These are phyloP conservation scores for Leucoraja erinaceus DNA, from an alignment of 2,113 vertebrate genomes.

Conservation along the genomic window DNA sequence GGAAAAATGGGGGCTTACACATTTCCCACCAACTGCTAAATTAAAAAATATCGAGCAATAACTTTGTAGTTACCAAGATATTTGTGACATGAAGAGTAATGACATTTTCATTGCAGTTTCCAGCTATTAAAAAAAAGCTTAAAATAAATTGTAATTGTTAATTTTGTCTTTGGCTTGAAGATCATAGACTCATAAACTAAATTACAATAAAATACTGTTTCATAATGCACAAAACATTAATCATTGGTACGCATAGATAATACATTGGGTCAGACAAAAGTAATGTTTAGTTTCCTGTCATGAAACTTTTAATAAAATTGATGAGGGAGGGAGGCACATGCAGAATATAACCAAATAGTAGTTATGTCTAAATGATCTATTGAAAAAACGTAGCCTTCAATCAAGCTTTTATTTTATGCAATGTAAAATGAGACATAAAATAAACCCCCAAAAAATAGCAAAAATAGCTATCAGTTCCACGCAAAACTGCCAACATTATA, in stretches of 20 bases:
- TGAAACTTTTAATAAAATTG: slow-evolving; percentile 30
- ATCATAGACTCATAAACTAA: slow-evolving; percentile 38
- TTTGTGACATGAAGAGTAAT: slow-evolving; percentile 38
- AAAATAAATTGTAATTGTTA: slow-evolving; percentile 39
- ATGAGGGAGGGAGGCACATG: slow-evolving; percentile 22
- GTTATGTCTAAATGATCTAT: neutral
- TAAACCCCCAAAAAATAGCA: neutral
- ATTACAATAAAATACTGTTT: slow-evolving; percentile 33
- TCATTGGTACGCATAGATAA: slow-evolving; percentile 33
- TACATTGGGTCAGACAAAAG: slow-evolving; percentile 24
- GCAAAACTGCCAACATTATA: too few relatives aligned
- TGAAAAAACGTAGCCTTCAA: neutral
- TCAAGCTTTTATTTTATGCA: neutral
- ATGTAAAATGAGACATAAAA: neutral
- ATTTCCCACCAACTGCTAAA: slow-evolving; percentile 35
- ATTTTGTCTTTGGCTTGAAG: slow-evolving; percentile 38
- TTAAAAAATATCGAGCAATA: slow-evolving; percentile 36
- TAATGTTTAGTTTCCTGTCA: slow-evolving; percentile 35
- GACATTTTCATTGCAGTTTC: slow-evolving; percentile 32
- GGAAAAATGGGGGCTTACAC: slow-evolving; percentile 20
- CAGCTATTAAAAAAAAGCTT: slow-evolving; percentile 37
- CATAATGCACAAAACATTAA: slow-evolving; percentile 29
- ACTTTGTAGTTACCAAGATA: slow-evolving; percentile 29
- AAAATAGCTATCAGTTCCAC: too few relatives aligned
- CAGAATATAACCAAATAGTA: neutral